A percentile compares a stretch with the other conserved stretches of the same genome.
Conservation (phyloP, 2,113 vertebrate genomes). For the Ophthalmolycus amberensis region DNA sequence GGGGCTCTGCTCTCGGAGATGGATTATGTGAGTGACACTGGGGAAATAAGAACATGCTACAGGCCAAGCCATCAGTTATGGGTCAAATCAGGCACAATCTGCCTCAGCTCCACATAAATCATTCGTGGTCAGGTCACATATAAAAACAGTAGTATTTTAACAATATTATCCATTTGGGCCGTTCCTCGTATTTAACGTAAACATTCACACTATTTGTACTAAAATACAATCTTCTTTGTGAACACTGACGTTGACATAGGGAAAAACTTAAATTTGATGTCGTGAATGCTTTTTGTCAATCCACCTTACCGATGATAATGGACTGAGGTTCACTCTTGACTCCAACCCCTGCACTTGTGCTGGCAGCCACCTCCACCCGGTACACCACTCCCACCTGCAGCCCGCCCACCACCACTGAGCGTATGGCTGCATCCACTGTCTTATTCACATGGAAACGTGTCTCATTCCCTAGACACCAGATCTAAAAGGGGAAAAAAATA, state of each 20-base stretch:
- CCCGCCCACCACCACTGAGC: slow-evolving; percentile 96
- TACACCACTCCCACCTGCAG: slow-evolving; percentile 95
- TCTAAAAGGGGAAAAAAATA: slow-evolving; percentile 80
- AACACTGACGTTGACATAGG: background rate
- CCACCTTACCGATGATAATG: slow-evolving; percentile 92
- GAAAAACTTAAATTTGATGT: background rate
- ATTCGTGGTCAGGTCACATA: slow-evolving; percentile 54
- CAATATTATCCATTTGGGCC: slow-evolving; percentile 24
- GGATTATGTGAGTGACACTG: slow-evolving; percentile 82
- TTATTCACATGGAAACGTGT: slow-evolving; percentile 98
- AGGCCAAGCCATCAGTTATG: slow-evolving; percentile 82
- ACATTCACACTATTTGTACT: background rate
- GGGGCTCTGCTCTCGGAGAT: slow-evolving; percentile 64
- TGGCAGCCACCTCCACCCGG: slow-evolving; percentile 95
- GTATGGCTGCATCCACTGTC: slow-evolving; percentile 96
- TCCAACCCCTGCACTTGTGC: slow-evolving; percentile 94
- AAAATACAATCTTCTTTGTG: background rate
- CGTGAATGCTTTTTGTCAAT: background rate
- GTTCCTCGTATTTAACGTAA: slow-evolving; percentile 13
- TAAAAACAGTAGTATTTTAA: slow-evolving; percentile 47
- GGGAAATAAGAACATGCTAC: slow-evolving; percentile 83
- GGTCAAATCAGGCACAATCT: slow-evolving; percentile 81
- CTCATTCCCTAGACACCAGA: slow-evolving; percentile 98
- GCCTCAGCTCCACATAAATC: slow-evolving; percentile 73
- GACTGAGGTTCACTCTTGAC: slow-evolving; percentile 95